A percentile compares a stretch with the other conserved stretches of the same genome.
Conservation (phyloP, 2,797 vertebrate species). For the Sciaenops ocellatus region DNA sequence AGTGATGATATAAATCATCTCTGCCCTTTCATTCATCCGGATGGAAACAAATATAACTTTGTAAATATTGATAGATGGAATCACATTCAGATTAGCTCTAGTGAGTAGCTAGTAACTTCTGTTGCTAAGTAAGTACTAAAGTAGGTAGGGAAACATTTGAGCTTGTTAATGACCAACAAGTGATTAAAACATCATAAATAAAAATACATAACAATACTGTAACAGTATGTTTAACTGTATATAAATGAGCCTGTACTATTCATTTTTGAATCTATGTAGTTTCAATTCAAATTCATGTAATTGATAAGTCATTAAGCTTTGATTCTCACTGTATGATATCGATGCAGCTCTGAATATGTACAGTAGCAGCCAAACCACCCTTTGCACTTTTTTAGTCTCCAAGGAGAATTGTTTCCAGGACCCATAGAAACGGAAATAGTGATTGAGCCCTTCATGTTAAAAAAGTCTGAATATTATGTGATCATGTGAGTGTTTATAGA, state of each 20-base stretch:
- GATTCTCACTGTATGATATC: conserved; percentile 40
- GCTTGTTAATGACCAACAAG: not conserved
- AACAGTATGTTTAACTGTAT: not conserved
- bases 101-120: no score
- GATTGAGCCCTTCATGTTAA: conserved; percentile 57
- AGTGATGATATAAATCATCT: not conserved
- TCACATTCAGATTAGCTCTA: not conserved
- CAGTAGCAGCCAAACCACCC: conserved; percentile 20
- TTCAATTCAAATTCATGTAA: not conserved
- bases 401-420: conserved; percentile 55
- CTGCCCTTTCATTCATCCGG: not conserved
- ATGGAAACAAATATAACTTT: not conserved
- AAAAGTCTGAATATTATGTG: conserved; percentile 14
- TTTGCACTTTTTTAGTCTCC: conserved; percentile 25
- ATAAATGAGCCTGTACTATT: not conserved
- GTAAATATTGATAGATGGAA: not conserved
- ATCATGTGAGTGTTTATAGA: conserved; percentile 15
- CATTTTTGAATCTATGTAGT: not conserved
- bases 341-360: conserved; percentile 42
- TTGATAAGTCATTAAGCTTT: not conserved
- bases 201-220: not conserved
- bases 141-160: not conserved
- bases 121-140: no score
- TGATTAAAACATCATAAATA: not conserved
- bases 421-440: conserved; percentile 59